A percentile compares a stretch with the other conserved stretches of the same genome.
Evolutionary conservation across 2,797 vertebrate genomes (phyloP).

Genomic region (Coregonus ussuriensis): DNA sequence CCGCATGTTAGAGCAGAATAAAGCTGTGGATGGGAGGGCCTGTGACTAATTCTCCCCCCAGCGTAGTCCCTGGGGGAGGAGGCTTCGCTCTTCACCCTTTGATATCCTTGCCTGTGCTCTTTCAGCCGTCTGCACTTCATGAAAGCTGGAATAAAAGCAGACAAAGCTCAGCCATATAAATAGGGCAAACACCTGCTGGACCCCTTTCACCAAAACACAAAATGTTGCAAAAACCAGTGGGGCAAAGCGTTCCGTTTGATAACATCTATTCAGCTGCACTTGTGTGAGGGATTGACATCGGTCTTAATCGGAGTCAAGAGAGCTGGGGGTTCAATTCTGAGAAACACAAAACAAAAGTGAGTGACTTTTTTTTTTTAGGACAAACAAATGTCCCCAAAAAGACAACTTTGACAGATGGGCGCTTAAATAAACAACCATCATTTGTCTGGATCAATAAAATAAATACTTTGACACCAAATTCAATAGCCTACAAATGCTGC

Average conservation of each 20-base stretch:
- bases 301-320: slow-evolving; percentile 53
- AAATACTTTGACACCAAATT: slow-evolving; percentile 37
- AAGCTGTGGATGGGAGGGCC: slow-evolving; percentile 80
- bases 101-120: slow-evolving; percentile 81
- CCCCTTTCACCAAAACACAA: slow-evolving; percentile 73
- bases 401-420: slow-evolving; percentile 24
- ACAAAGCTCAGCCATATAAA: slow-evolving; percentile 83
- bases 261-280: slow-evolving; percentile 68
- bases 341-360: slow-evolving; percentile 11
- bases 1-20: slow-evolving; percentile 74
- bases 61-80: slow-evolving; percentile 71
- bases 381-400: slow-evolving; percentile 15
- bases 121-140: slow-evolving; percentile 78
- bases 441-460: slow-evolving; percentile 59
- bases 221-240: slow-evolving; percentile 70
- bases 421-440: slow-evolving; percentile 39
- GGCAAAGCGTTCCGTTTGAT: slow-evolving; percentile 72
- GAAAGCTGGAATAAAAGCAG: slow-evolving; percentile 81
- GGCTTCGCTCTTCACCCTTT: slow-evolving; percentile 71
- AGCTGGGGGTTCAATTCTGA: background rate
- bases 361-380: background rate
- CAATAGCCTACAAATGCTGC: slow-evolving; percentile 70
- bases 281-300: slow-evolving; percentile 60
- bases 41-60: slow-evolving; percentile 81
- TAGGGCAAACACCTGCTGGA: slow-evolving; percentile 86